phyloP scores from a whole-genome alignment of 2,888 invertebrate species.

The Drosophila yooni region DNA sequence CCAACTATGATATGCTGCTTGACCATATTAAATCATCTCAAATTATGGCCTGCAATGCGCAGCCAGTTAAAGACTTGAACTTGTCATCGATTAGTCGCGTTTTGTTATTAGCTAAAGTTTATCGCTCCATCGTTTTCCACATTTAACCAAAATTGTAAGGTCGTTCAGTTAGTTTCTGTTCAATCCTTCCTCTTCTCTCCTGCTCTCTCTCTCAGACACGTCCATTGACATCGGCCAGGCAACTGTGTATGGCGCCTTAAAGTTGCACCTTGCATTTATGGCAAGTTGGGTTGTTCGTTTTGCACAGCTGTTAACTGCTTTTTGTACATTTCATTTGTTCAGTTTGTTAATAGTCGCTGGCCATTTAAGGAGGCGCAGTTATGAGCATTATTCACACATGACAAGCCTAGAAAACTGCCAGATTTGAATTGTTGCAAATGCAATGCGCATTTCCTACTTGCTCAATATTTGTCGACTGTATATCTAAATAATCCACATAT shows the following conservation, averaged over 20 bases:
- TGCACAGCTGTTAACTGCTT: slow-evolving; percentile 61
- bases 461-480: slow-evolving; percentile 4
- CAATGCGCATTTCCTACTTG: slow-evolving; percentile 56
- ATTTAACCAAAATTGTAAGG: slow-evolving; percentile 66
- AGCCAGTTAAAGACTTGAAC: slow-evolving; percentile 42
- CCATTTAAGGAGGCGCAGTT: slow-evolving; percentile 58
- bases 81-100: slow-evolving; percentile 32
- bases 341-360: slow-evolving; percentile 34
- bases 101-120: slow-evolving; percentile 21
- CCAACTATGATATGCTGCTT: slow-evolving; percentile 25
- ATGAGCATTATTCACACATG: slow-evolving; percentile 61
- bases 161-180: slow-evolving; percentile 33
- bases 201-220: slow-evolving; percentile 9
- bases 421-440: slow-evolving; percentile 10
- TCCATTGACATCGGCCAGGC: slow-evolving; percentile 45
- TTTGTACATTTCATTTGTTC: slow-evolving; percentile 34
- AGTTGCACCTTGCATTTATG: slow-evolving; percentile 55
- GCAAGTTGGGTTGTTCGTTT: slow-evolving; percentile 65
- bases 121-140: slow-evolving; percentile 45
- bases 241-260: slow-evolving; percentile 34
- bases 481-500: not conserved
- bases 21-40: slow-evolving; percentile 30
- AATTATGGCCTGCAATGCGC: slow-evolving; percentile 45
- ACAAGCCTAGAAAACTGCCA: slow-evolving; percentile 70
- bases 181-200: not conserved